Base-by-base conservation (phyloP, 2,797 vertebrate genomes). In the Centroberyx gerrardi region DNA sequence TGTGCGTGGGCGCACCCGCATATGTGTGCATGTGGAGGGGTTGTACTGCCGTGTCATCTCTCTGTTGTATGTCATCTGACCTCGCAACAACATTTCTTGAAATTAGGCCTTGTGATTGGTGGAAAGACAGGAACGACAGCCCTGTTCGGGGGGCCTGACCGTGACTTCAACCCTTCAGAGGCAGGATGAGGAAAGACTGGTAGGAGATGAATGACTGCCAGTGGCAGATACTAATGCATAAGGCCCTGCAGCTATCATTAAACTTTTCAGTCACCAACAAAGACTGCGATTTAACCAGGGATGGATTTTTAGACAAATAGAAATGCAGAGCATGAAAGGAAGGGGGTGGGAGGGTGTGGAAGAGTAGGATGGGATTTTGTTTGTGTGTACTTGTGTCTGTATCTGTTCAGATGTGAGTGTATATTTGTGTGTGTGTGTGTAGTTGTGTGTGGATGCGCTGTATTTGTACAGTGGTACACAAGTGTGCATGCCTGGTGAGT, bases 151-250 rank as follows among this genome's bases (percentile, higher is more conserved):
- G 79, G 80, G 81, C 75, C 63, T 94, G 93, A 95, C 93, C 90
- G 81, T 48, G 56, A 88, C 88, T 95, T 95, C 94, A 95, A 94
- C 94, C 78, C 91, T 69, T 46, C 74, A 46, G 74, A 80, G 78
- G 48, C 63, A 76, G 82, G 79, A 87, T 74, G 78, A 82, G 66
- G 72, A 82, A 80, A 81, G 40, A 77, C 72, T 76, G 74, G 74
- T 72, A 77, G 62, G 36, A 60, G 51, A 81, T 77, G 58, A 86
- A 71, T 90, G 86, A 81, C 82, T 85, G 69, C 71, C 64, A 83
- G 80, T 91, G 85, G 85, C 87, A 92, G 91, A 90, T 90, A 90
- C 62, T 67, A 86, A 86, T 82, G 87, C 82, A 86, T 48, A 62
- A 76, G 61, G 61, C 86, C 94, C 91, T 67, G 67, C 58, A 72